A percentile compares a stretch with the other conserved stretches of the same genome.
These are phyloP conservation scores for Meriones unguiculatus DNA, from an alignment of 2,113 vertebrate species.

Conservation along the genomic window DNA sequence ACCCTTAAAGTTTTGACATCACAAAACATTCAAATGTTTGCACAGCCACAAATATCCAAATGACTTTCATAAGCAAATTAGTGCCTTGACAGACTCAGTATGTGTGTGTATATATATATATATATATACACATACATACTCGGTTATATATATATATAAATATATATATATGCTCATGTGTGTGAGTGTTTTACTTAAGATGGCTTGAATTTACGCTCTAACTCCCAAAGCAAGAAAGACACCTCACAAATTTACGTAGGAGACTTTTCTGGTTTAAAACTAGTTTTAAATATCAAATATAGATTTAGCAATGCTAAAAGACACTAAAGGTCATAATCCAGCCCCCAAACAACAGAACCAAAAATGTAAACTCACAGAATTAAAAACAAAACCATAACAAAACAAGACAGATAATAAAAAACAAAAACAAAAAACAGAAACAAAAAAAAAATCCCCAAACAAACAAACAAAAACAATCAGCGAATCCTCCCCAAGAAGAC, in stretches of 20 bases:
- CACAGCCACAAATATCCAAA: neutral
- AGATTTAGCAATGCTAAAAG: neutral
- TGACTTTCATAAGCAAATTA: conserved; percentile 51
- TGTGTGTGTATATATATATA: neutral
- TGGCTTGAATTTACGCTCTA: conserved; percentile 6
- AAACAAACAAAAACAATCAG: neutral
- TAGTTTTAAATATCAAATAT: conserved; percentile 13
- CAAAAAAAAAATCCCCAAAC: too few species aligned
- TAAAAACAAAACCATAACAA: too few species aligned
- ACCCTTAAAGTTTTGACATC: neutral
- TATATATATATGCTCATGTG: too few species aligned
- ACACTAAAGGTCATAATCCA: conserved; percentile 1
- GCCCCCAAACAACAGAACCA: conserved; percentile 37
- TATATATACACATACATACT: too few species aligned
- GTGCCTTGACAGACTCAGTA: neutral
- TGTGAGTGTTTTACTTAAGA: neutral
- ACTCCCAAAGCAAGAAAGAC: conserved; percentile 25
- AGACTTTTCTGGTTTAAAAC: conserved; percentile 50
- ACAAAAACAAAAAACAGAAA: too few species aligned
- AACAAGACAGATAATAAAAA: too few species aligned
- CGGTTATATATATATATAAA: too few species aligned
- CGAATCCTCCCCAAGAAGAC: conserved; percentile 68
- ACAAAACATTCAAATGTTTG: conserved; percentile 10
- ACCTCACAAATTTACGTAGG: conserved; percentile 35
- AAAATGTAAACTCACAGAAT: neutral